Base-by-base conservation (phyloP, 1,140 invertebrate genomes). In the Bathynomus jamesi region DNA sequence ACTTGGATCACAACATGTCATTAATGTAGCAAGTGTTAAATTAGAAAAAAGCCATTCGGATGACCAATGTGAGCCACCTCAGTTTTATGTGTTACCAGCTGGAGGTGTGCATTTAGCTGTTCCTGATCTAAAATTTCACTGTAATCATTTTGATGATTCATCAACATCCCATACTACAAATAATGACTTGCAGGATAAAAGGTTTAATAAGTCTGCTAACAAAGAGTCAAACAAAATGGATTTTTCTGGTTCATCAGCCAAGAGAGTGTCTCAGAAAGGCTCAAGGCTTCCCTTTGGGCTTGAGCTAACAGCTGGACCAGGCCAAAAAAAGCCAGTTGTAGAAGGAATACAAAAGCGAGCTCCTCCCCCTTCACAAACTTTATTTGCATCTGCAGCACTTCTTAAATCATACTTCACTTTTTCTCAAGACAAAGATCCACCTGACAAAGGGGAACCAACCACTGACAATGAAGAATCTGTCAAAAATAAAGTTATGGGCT, bases 81-180 rank as follows among this genome's bases (percentile, higher is more conserved):
- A 31, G 21, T 31, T 3, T 31, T 28, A 17, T 64, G 62, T 64
- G 21, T 2, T 28, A 28, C 28, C 30, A 17, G 28, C 28, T 64
- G 62, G 28, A 17, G 28, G 62, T 64, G 21, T 64, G 62, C 62
- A 64, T 64, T 28, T 64, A 17, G 28, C 30, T 64, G 62, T 64
- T 11, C 30, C 28, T 64, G 62, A 28, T 17, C 24, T 64, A 64
- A 64, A 21, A 17, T 64, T 64, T 64, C 28, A 31, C 21, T 11
- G 13, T 17, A 64, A 28, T 64, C 30, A 28, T 5, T 28, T 28
- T 24, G 24, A 31, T 53, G 46, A n/a, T n/a, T n/a, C n/a, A n/a
- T n/a, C n/a, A n/a, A n/a, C n/a, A n/a, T n/a, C n/a, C n/a, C n/a
- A n/a, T n/a, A n/a, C n/a, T n/a, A n/a, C n/a, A n/a, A n/a, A n/a